Percentiles rank a stretch among this genome's conserved stretches.
These are phyloP conservation scores for Scaptomyza parva DNA, from an alignment of 2,888 invertebrate genomes.

Conservation along the genomic window DNA sequence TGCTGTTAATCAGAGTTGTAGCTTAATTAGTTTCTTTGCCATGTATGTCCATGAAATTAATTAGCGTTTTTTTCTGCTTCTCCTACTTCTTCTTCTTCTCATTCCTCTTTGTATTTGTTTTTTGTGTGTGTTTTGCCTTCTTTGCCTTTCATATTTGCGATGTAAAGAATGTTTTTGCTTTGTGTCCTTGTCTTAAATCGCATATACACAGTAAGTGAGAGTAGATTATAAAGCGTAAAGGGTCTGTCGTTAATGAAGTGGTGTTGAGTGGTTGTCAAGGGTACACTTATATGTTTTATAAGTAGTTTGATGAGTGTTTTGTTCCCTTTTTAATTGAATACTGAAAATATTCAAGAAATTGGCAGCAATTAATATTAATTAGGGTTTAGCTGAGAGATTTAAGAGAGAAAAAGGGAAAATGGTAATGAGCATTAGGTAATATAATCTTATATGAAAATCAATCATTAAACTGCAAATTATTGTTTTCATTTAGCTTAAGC, in stretches of 20 bases:
- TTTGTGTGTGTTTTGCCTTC: not conserved
- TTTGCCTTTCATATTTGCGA: constrained; percentile 25
- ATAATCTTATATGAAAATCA: too few relatives aligned
- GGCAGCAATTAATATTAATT: not conserved
- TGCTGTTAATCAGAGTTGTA: constrained; percentile 68
- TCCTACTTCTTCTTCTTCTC: constrained; percentile 18
- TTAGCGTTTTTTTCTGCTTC: constrained; percentile 63
- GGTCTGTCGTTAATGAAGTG: not conserved
- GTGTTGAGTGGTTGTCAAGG: not conserved
- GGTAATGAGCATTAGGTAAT: too few relatives aligned
- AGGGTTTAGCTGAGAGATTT: not conserved
- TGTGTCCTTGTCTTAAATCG: not conserved
- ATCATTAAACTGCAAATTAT: not conserved
- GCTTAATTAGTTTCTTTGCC: constrained; percentile 76
- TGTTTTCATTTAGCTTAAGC: too few relatives aligned
- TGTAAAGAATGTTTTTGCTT: constrained; percentile 4
- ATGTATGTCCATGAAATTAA: constrained; percentile 67
- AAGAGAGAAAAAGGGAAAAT: too few relatives aligned
- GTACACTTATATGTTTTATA: not conserved
- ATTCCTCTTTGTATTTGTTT: constrained; percentile 12
- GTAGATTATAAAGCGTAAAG: not conserved
- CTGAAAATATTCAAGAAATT: not conserved
- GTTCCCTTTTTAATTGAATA: not conserved
- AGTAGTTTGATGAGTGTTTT: not conserved
- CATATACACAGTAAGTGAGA: constrained; percentile 1